Percentiles rank a stretch among this genome's conserved stretches.
These are phyloP conservation scores for Lymantria dispar DNA, from an alignment of 2,888 invertebrate species.

Conservation along the genomic window DNA sequence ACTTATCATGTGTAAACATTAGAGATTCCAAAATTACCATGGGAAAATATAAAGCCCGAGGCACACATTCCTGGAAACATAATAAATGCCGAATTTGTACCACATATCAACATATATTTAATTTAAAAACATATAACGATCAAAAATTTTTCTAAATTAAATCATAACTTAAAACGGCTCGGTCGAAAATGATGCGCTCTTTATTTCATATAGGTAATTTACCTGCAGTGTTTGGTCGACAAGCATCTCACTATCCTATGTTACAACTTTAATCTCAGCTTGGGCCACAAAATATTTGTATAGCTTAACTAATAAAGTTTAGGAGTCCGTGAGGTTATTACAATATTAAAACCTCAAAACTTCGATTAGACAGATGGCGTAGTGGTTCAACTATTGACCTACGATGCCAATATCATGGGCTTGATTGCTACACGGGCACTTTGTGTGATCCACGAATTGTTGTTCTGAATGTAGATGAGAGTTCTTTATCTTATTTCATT, in stretches of 20 bases:
- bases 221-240: constrained; percentile 35
- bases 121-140: constrained; percentile 13
- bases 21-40: background rate
- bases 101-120: constrained; percentile 8
- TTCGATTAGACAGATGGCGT: too few relatives aligned
- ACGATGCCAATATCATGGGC: too few relatives aligned
- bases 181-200: constrained; percentile 23
- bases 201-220: constrained; percentile 34
- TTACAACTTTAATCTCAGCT: constrained; percentile 45
- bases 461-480: too few relatives aligned
- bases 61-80: background rate
- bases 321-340: constrained; percentile 28
- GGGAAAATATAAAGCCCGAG: constrained; percentile 1
- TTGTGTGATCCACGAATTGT: too few relatives aligned
- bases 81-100: constrained; percentile 8
- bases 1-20: too few relatives aligned
- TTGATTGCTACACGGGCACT: too few relatives aligned
- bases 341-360: too few relatives aligned
- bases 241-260: constrained; percentile 36
- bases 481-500: too few relatives aligned
- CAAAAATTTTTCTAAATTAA: constrained; percentile 26
- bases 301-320: constrained; percentile 41
- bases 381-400: too few relatives aligned
- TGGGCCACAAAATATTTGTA: constrained; percentile 45
- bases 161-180: constrained; percentile 35